Percentiles rank a stretch among this genome's conserved stretches.
Evolutionary conservation across 92 coral and sea anemone species (phyloP).

Genomic region (Virgularia gustaviana): DNA sequence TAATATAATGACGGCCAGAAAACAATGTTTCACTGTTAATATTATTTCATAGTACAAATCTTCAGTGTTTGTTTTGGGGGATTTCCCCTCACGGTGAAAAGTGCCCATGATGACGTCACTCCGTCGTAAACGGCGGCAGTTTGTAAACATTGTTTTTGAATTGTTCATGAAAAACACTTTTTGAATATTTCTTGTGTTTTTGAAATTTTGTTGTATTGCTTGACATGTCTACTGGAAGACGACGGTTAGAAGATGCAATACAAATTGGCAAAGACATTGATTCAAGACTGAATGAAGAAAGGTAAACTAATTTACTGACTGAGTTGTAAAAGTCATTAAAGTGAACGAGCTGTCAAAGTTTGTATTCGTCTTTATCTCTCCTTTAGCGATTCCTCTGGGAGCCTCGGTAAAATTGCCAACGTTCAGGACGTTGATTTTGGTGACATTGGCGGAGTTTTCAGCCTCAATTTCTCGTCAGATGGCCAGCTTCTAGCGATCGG

Average conservation of each 20-base stretch:
- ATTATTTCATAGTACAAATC: too few species aligned
- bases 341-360: too few species aligned
- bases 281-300: constrained; percentile 34
- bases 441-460: constrained; percentile 83
- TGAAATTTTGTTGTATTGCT: background rate
- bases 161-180: background rate
- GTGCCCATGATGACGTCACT: too few species aligned
- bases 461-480: constrained; percentile 69
- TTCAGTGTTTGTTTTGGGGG: too few species aligned
- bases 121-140: too few species aligned
- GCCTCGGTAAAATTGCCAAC: constrained; percentile 44
- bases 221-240: constrained; percentile 79
- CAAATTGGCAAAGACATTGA: constrained; percentile 79
- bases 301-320: background rate
- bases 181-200: background rate
- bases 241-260: constrained; percentile 88
- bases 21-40: too few species aligned
- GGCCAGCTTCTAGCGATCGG: constrained; percentile 71
- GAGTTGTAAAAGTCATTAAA: background rate
- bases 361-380: background rate
- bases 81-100: too few species aligned
- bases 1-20: too few species aligned
- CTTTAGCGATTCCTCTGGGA: constrained; percentile 11
- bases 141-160: background rate
- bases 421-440: constrained; percentile 81